These are phyloP conservation scores for Diploptera punctata DNA, from an alignment of 2,888 invertebrate genomes.

Conservation along the genomic window DNA sequence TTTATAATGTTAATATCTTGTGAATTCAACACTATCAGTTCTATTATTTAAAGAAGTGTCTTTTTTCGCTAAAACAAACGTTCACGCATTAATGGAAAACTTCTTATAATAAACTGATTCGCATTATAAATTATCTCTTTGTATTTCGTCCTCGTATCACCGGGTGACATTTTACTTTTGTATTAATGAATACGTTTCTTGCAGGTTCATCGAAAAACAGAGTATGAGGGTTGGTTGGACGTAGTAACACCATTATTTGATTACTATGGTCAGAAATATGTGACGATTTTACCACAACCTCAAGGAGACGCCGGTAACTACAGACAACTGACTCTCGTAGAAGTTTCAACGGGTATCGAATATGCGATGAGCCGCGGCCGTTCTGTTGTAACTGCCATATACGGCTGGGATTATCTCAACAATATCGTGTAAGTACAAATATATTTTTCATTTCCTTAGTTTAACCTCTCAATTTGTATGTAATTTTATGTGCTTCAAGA, in stretches of 20 bases:
- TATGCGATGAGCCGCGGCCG: slow-evolving; percentile 63
- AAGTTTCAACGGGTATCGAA: slow-evolving; percentile 42
- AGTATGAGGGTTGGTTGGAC: slow-evolving; percentile 74
- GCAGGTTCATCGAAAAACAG: slow-evolving; percentile 58
- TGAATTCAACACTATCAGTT: too few species aligned
- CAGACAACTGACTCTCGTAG: slow-evolving; percentile 50
- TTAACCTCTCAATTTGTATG: too few species aligned
- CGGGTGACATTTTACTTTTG: too few species aligned
- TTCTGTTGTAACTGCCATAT: slow-evolving; percentile 64
- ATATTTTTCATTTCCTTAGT: too few species aligned
- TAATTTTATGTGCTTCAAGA: too few species aligned
- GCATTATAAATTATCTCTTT: too few species aligned
- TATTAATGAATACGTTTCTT: background rate
- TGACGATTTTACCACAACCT: slow-evolving; percentile 54
- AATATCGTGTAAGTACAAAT: slow-evolving; percentile 61
- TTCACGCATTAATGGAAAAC: too few species aligned
- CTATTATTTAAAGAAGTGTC: too few species aligned
- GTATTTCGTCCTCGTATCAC: too few species aligned
- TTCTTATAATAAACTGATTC: too few species aligned
- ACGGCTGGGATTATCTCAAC: slow-evolving; percentile 66
- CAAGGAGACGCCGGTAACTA: slow-evolving; percentile 50
- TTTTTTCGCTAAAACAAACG: too few species aligned
- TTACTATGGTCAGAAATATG: slow-evolving; percentile 57
- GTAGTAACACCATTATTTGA: slow-evolving; percentile 59
- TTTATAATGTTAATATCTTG: too few species aligned